phyloP scores from a whole-genome alignment of 2,888 invertebrate genomes.

The Eutolmus rufibarbis region DNA sequence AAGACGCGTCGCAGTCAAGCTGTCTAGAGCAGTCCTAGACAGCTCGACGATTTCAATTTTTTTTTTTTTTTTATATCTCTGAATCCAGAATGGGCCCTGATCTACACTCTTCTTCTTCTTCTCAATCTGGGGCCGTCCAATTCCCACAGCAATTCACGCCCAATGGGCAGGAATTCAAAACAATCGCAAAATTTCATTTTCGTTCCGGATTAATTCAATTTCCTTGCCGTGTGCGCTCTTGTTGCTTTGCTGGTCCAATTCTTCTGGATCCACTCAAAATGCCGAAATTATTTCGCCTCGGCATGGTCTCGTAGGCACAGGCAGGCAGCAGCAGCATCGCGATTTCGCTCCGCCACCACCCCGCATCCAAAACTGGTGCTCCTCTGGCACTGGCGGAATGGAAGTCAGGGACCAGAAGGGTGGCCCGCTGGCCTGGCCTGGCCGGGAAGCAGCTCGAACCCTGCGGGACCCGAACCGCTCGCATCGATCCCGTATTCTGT shows the following conservation, averaged over 20 bases:
- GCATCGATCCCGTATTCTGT: neutral
- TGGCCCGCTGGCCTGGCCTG: neutral
- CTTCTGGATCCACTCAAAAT: neutral
- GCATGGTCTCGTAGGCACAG: neutral
- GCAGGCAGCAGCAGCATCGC: neutral
- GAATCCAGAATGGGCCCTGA: neutral
- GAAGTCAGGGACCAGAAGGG: neutral
- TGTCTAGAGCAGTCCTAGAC: too few relatives aligned
- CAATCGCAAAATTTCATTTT: neutral
- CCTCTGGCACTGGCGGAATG: neutral
- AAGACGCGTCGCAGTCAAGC: too few relatives aligned
- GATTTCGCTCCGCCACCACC: neutral
- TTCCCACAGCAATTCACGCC: neutral
- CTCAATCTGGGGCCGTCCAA: neutral
- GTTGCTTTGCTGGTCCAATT: neutral
- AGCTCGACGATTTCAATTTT: neutral
- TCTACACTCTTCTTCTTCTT: neutral
- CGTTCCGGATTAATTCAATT: neutral
- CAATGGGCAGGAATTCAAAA: neutral
- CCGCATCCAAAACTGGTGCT: neutral
- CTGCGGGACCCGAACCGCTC: neutral
- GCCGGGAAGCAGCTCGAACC: neutral
- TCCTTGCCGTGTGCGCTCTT: neutral
- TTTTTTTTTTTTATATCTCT: neutral
- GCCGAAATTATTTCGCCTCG: neutral